phyloP scores from a whole-genome alignment of 1,140 invertebrate species.

The Hyles vespertilio region DNA sequence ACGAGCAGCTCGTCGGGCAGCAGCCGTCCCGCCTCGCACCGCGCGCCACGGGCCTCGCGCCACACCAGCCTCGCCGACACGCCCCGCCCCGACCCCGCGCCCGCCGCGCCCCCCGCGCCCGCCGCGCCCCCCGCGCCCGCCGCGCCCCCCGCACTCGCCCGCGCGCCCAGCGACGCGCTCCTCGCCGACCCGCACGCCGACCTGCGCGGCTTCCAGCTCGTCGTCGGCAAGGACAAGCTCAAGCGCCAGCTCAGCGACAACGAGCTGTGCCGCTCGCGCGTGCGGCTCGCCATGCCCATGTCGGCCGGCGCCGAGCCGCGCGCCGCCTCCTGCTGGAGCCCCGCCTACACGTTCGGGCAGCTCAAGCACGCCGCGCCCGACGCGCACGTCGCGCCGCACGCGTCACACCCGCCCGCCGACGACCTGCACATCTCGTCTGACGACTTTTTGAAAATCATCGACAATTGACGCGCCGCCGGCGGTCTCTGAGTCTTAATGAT shows the following conservation, averaged over 20 bases:
- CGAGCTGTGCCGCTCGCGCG: slow-evolving; percentile 44
- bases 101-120: slow-evolving; percentile 26
- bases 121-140: slow-evolving; percentile 15
- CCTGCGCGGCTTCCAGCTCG: slow-evolving; percentile 50
- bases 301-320: slow-evolving; percentile 58
- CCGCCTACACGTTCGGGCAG: slow-evolving; percentile 61
- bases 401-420: slow-evolving; percentile 21
- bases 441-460: slow-evolving; percentile 61
- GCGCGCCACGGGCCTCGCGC: slow-evolving; percentile 19
- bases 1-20: slow-evolving; percentile 51
- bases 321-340: slow-evolving; percentile 44
- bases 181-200: slow-evolving; percentile 29
- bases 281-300: slow-evolving; percentile 57
- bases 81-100: slow-evolving; percentile 26
- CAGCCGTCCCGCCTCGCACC: slow-evolving; percentile 24
- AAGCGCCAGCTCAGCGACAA: slow-evolving; percentile 59
- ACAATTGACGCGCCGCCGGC: slow-evolving; percentile 34
- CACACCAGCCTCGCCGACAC: slow-evolving; percentile 52
- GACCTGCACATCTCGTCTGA: slow-evolving; percentile 47
- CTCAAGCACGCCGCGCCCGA: slow-evolving; percentile 58
- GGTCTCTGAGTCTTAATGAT: neutral
- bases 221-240: slow-evolving; percentile 57
- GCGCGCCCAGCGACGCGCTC: slow-evolving; percentile 39
- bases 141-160: slow-evolving; percentile 35
- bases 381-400: slow-evolving; percentile 29